A percentile compares a stretch with the other conserved stretches of the same genome.
Conservation (phyloP, 2,797 vertebrate species). For the Enteromius argenteus region DNA sequence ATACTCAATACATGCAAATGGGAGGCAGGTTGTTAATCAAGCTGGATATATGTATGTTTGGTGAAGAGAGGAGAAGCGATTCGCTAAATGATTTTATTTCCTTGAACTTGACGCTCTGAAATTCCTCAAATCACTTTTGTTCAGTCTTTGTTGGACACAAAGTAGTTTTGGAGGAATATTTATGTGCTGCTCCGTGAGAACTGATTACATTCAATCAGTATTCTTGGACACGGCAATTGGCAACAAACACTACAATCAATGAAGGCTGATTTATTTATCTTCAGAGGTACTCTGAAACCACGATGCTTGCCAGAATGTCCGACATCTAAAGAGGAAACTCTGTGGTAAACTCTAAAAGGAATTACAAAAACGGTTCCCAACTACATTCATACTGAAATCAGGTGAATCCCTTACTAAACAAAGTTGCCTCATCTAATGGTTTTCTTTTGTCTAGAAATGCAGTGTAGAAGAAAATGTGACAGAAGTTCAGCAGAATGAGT, state of each 20-base stretch:
- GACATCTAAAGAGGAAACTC: conserved; percentile 2
- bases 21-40: conserved; percentile 78
- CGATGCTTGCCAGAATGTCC: neutral
- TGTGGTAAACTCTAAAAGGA: neutral
- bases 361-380: neutral
- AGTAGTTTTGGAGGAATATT: neutral
- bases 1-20: conserved; percentile 71
- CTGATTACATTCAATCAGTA: conserved; percentile 6
- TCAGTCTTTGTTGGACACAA: neutral
- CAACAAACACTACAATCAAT: conserved; percentile 24
- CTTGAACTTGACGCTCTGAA: conserved; percentile 21
- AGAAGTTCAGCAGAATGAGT: conserved; percentile 32
- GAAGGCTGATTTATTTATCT: conserved; percentile 32
- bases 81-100: conserved; percentile 39
- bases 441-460: conserved; percentile 17
- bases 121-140: neutral
- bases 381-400: conserved; percentile 25
- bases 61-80: conserved; percentile 42
- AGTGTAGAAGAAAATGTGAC: conserved; percentile 23
- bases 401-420: neutral
- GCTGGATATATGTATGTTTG: conserved; percentile 68
- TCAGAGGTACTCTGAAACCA: conserved; percentile 16
- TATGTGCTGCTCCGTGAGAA: neutral
- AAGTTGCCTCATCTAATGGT: neutral
- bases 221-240: neutral